Conservation (phyloP, 2,797 vertebrate genomes). For the Helicolenus hilgendorfi region DNA sequence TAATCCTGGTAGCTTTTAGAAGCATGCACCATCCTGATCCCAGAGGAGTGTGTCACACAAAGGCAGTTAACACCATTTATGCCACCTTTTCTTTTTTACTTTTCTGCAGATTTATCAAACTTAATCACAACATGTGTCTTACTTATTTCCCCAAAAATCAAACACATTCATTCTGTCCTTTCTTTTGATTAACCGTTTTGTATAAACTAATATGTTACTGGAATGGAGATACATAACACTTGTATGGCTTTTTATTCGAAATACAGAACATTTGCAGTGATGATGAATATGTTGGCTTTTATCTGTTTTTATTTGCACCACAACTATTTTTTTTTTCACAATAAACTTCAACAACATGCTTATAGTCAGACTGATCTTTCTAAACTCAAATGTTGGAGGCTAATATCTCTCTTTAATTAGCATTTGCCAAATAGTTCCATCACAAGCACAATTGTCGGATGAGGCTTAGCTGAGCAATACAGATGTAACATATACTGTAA, state of each 20-base stretch:
- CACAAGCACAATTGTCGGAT: background rate
- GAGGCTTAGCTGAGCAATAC: background rate
- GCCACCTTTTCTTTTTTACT: background rate
- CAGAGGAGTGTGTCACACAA: background rate
- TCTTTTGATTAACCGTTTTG: slow-evolving; percentile 22
- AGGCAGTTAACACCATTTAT: background rate
- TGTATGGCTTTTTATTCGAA: slow-evolving; percentile 15
- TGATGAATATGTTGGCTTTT: background rate
- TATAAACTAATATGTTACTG: slow-evolving; percentile 42
- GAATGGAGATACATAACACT: slow-evolving; percentile 30
- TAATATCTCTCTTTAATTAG: background rate
- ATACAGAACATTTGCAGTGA: slow-evolving; percentile 36
- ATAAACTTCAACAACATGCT: background rate
- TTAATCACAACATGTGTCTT: slow-evolving; percentile 2
- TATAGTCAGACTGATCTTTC: background rate
- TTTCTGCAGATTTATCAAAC: slow-evolving; percentile 46
- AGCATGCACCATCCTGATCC: background rate
- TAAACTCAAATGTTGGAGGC: background rate
- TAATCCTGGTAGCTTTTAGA: background rate
- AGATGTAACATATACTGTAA: background rate
- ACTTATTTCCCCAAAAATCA: slow-evolving; percentile 23
- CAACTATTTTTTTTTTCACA: slow-evolving; percentile 1
- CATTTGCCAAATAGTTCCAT: background rate
- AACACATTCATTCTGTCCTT: slow-evolving; percentile 6
- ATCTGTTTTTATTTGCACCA: slow-evolving; percentile 14